Conservation (phyloP, 1,140 invertebrate genomes). For the Nasonia vitripennis region DNA sequence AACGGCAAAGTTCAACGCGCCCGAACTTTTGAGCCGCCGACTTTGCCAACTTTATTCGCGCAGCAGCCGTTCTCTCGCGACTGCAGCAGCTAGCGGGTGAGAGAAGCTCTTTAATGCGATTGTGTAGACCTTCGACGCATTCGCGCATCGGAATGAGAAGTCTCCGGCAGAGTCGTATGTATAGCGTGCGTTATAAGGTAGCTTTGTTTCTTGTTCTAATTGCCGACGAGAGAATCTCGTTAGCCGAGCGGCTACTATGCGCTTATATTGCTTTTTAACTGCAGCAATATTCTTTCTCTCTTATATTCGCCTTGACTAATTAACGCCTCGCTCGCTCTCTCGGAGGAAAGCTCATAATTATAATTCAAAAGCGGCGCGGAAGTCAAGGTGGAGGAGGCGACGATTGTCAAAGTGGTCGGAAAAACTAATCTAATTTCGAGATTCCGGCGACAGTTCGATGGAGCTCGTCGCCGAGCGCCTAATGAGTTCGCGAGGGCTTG, state of each 20-base stretch:
- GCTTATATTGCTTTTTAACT: not conserved
- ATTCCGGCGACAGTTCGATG: slow-evolving; percentile 35
- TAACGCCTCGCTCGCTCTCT: not conserved
- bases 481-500: slow-evolving; percentile 50
- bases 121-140: not conserved
- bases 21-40: slow-evolving; percentile 35
- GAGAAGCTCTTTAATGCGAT: slow-evolving; percentile 21
- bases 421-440: slow-evolving; percentile 44
- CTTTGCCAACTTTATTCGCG: slow-evolving; percentile 40
- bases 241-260: not conserved
- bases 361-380: not conserved
- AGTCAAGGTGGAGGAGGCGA: not conserved
- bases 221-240: not conserved
- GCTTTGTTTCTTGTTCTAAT: not conserved
- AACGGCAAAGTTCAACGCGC: slow-evolving; percentile 43
- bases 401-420: slow-evolving; percentile 27
- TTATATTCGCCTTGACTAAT: not conserved
- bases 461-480: slow-evolving; percentile 11
- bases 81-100: no score
- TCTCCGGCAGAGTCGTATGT: not conserved
- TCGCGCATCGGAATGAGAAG: not conserved
- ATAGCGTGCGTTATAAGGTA: not conserved
- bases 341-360: not conserved
- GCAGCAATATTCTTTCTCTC: not conserved
- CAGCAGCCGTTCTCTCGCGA: no score